Evolutionary conservation across 2,797 vertebrate genomes (phyloP).

Genomic region (Dromococcyx pavoninus): DNA sequence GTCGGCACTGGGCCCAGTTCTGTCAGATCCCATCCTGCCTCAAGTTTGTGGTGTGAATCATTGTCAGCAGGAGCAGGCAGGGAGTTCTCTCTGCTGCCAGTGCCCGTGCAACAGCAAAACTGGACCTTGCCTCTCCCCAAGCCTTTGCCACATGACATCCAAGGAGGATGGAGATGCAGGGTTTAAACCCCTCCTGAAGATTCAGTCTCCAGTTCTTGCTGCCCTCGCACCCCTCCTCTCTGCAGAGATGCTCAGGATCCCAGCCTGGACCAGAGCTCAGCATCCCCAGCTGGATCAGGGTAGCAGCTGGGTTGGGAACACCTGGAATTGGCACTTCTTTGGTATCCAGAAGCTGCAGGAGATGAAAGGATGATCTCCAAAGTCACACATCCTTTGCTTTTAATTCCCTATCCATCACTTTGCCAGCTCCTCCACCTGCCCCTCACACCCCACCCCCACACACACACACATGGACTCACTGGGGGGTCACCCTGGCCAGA

Average conservation of each 20-base stretch:
- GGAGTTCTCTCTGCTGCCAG: background rate
- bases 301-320: background rate
- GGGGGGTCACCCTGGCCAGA: background rate
- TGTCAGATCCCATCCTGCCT: slow-evolving; percentile 25
- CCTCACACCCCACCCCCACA: no score
- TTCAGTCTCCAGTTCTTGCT: rapidly evolving
- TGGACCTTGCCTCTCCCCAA: background rate
- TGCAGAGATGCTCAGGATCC: rapidly evolving
- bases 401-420: background rate
- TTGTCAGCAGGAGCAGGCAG: background rate
- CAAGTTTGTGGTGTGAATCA: background rate
- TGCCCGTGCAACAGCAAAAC: no score
- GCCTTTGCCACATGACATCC: rapidly evolving
- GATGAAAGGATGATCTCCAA: background rate
- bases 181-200: background rate
- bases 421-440: background rate
- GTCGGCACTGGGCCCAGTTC: background rate
- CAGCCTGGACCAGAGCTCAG: background rate
- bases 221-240: background rate
- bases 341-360: no score
- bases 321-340: rapidly evolving
- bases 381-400: background rate
- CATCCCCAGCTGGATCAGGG: background rate
- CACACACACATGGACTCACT: rapidly evolving
- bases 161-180: rapidly evolving